phyloP scores from a whole-genome alignment of 2,797 vertebrate genomes.

The Dipus sagitta region DNA sequence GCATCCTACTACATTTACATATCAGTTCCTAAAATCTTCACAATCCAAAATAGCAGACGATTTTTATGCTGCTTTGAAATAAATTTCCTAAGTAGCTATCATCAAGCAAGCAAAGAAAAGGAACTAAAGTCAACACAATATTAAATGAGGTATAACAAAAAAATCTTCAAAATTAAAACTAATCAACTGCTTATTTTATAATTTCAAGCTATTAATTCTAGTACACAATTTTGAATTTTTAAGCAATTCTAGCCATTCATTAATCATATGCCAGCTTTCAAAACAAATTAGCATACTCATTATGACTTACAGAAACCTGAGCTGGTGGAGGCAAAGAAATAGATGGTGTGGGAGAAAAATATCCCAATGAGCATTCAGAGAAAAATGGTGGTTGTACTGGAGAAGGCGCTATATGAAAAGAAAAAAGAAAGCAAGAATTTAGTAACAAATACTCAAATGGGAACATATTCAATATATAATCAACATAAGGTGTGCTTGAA shows the following conservation, averaged over 20 bases:
- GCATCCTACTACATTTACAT: background rate
- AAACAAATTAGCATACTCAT: constrained; percentile 56
- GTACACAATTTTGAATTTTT: constrained; percentile 4
- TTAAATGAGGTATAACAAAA: constrained; percentile 27
- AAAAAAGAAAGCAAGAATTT: background rate
- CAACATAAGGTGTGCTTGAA: background rate
- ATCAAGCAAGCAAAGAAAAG: constrained; percentile 14
- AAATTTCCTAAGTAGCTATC: constrained; percentile 39
- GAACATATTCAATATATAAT: background rate
- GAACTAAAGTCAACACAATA: background rate
- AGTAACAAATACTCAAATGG: constrained; percentile 34
- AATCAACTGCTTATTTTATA: constrained; percentile 30
- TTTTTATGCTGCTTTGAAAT: constrained; percentile 16
- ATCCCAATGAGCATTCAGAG: constrained; percentile 85
- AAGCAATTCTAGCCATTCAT: constrained; percentile 47
- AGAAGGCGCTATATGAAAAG: constrained; percentile 89
- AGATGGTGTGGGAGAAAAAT: constrained; percentile 86
- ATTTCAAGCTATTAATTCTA: constrained; percentile 50
- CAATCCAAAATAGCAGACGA: background rate
- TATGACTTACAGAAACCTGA: constrained; percentile 89
- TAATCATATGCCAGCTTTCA: constrained; percentile 42
- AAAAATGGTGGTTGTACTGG: constrained; percentile 89
- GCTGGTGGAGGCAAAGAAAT: constrained; percentile 87
- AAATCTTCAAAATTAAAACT: constrained; percentile 5
- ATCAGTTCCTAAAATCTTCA: background rate